A percentile compares a stretch with the other conserved stretches of the same genome.
Evolutionary conservation across 2,888 invertebrate genomes (phyloP).

Genomic region (Ceriagrion tenellum): DNA sequence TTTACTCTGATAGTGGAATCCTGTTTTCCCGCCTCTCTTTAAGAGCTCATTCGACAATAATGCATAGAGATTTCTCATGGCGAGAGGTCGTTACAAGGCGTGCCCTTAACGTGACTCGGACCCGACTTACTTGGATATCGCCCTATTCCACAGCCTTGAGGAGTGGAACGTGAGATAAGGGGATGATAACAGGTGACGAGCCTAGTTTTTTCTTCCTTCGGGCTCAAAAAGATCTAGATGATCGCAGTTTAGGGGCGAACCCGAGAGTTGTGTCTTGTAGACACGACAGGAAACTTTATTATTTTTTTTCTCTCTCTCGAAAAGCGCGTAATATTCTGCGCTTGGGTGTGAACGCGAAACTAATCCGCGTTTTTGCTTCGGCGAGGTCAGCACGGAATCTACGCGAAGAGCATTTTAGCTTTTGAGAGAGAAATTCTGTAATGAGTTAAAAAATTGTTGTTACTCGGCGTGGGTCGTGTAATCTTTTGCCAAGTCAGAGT

Average conservation of each 20-base stretch:
- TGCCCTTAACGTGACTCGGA: background rate
- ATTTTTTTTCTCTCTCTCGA: background rate
- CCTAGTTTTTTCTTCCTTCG: background rate
- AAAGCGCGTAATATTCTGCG: background rate
- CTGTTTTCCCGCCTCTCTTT: background rate
- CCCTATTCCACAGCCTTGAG: background rate
- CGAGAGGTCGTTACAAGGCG: background rate
- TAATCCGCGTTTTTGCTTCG: background rate
- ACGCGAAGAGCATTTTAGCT: background rate
- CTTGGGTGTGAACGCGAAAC: background rate
- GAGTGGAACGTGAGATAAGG: background rate
- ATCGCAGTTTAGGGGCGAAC: background rate
- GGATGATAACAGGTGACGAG: background rate
- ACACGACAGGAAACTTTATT: background rate
- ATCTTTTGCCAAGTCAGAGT: background rate
- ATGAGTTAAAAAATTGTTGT: background rate
- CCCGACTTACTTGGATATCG: background rate
- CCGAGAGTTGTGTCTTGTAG: background rate
- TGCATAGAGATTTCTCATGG: background rate
- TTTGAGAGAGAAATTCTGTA: background rate
- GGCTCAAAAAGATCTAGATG: background rate
- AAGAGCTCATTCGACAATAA: background rate
- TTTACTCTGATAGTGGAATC: background rate
- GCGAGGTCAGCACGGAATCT: background rate
- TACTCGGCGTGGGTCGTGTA: background rate